Conservation (phyloP, 2,888 invertebrate species). For the Sinotaia quadrata region DNA sequence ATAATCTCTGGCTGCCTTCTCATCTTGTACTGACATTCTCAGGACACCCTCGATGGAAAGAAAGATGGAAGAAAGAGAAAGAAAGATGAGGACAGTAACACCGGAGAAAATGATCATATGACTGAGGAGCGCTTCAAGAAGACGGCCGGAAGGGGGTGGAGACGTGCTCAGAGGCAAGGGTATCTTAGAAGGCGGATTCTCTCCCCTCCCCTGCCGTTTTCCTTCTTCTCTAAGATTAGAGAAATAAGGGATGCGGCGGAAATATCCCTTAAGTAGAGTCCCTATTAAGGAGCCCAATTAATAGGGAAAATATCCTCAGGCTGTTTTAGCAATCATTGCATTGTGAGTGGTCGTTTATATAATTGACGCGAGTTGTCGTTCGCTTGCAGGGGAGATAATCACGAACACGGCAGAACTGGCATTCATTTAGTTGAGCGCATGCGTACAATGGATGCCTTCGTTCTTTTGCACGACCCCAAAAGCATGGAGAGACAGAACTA, state of each 20-base stretch:
- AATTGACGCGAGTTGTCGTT: slow-evolving; percentile 31
- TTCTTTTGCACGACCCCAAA: neutral
- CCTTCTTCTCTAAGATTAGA: slow-evolving; percentile 12
- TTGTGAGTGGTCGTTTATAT: slow-evolving; percentile 30
- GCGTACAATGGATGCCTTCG: neutral
- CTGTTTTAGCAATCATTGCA: slow-evolving; percentile 31
- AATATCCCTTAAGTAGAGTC: slow-evolving; percentile 31
- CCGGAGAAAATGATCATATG: too few relatives aligned
- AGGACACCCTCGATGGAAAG: too few relatives aligned
- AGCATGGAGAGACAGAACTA: too few relatives aligned
- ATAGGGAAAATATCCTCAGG: slow-evolving; percentile 27
- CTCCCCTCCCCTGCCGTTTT: neutral
- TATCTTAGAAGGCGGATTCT: too few relatives aligned
- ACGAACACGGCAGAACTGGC: slow-evolving; percentile 12
- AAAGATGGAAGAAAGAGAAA: too few relatives aligned
- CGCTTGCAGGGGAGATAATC: slow-evolving; percentile 30
- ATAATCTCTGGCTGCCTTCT: too few relatives aligned
- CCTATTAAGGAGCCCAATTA: slow-evolving; percentile 30
- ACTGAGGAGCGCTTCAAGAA: too few relatives aligned
- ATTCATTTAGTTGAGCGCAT: slow-evolving; percentile 20
- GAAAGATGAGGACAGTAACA: too few relatives aligned
- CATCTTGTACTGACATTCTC: too few relatives aligned
- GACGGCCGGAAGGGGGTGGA: too few relatives aligned
- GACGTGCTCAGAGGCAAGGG: too few relatives aligned
- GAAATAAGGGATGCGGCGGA: slow-evolving; percentile 26